Percentiles rank a stretch among this genome's conserved stretches.
These are phyloP conservation scores for Holacanthella duospinosa DNA, from an alignment of 2,888 invertebrate genomes.

Conservation along the genomic window DNA sequence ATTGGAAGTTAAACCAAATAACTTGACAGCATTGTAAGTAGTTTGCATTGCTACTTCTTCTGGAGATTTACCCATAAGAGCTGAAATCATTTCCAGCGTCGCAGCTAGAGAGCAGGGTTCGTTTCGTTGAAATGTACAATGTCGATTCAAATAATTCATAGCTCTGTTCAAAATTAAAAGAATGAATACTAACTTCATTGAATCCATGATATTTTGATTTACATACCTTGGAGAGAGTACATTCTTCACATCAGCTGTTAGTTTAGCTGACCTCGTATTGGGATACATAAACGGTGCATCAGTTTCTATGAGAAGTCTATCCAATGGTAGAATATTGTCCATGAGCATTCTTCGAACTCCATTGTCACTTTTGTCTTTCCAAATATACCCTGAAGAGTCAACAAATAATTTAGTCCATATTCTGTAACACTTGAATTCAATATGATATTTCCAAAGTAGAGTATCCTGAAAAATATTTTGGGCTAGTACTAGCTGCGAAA, in stretches of 20 bases:
- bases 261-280: constrained; percentile 81
- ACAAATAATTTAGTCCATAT: too few species aligned
- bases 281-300: constrained; percentile 96
- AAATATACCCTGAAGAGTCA: constrained; percentile 56
- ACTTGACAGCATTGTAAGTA: constrained; percentile 79
- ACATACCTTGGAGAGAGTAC: constrained; percentile 67
- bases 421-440: neutral
- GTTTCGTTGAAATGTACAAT: constrained; percentile 91
- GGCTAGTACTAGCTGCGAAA: too few species aligned
- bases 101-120: constrained; percentile 90
- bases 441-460: too few species aligned
- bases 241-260: constrained; percentile 77
- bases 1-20: constrained; percentile 58
- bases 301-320: constrained; percentile 76
- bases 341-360: constrained; percentile 75
- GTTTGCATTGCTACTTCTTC: constrained; percentile 84
- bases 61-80: constrained; percentile 61
- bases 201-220: neutral
- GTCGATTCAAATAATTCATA: constrained; percentile 69
- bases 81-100: constrained; percentile 87
- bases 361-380: constrained; percentile 85
- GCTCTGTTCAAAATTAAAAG: constrained; percentile 49
- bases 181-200: too few species aligned
- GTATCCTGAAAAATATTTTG: too few species aligned
- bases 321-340: constrained; percentile 68